Conservation (phyloP, 2,888 invertebrate species). For the Penaeus monodon region DNA sequence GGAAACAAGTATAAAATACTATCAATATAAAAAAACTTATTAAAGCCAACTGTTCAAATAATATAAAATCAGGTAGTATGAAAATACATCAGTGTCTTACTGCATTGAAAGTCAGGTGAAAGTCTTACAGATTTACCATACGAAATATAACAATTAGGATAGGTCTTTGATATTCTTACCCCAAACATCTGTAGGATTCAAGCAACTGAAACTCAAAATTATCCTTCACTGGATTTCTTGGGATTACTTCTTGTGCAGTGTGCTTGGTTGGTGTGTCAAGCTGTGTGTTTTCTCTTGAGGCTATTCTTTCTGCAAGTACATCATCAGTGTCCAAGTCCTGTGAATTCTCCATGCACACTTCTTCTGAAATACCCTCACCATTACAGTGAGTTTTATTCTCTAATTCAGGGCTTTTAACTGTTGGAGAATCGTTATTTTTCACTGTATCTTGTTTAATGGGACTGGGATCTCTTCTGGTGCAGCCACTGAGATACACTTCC, state of each 20-base stretch:
- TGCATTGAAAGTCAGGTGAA: too few relatives aligned
- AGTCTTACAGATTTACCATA: too few relatives aligned
- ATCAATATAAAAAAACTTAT: background rate
- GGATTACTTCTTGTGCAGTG: slow-evolving; percentile 5
- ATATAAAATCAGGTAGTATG: background rate
- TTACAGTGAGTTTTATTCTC: background rate
- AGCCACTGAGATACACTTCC: slow-evolving; percentile 21
- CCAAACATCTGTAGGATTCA: slow-evolving; percentile 64
- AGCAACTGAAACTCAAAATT: slow-evolving; percentile 64
- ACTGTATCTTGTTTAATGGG: background rate
- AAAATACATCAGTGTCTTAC: too few relatives aligned
- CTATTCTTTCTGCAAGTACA: background rate
- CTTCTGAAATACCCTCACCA: background rate
- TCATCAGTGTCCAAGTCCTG: background rate
- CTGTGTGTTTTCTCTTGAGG: background rate
- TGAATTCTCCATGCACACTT: background rate
- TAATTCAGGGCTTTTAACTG: background rate
- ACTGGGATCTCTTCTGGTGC: background rate
- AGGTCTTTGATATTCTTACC: slow-evolving; percentile 37
- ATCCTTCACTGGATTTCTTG: slow-evolving; percentile 57
- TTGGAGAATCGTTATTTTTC: background rate
- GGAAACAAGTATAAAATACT: background rate
- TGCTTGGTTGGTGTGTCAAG: background rate
- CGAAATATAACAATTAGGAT: too few relatives aligned
- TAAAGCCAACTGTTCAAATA: background rate